A percentile compares a stretch with the other conserved stretches of the same genome.
phyloP scores from a whole-genome alignment of 2,888 invertebrate genomes.

The Xanthorhoe spadicearia region DNA sequence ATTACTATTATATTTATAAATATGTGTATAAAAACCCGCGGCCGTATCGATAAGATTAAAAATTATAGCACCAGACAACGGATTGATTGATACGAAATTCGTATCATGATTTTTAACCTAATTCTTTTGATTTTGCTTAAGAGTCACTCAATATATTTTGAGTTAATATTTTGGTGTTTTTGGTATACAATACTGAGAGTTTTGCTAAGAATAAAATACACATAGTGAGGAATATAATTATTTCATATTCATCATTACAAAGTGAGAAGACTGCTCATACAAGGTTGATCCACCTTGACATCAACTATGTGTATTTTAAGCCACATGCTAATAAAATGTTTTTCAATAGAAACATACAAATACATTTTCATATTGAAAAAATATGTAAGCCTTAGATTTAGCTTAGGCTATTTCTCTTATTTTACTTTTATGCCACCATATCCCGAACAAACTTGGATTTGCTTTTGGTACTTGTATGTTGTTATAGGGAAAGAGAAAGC shows the following conservation, averaged over 20 bases:
- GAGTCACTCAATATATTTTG: conserved; percentile 13
- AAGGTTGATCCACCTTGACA: background rate
- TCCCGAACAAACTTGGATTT: background rate
- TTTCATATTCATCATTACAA: background rate
- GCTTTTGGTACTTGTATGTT: background rate
- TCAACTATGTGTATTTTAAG: conserved; percentile 10
- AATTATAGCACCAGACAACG: conserved; percentile 42
- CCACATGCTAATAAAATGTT: background rate
- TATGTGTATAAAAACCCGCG: conserved; percentile 37
- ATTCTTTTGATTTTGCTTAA: conserved; percentile 8
- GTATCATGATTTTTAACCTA: conserved; percentile 6
- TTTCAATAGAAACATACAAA: conserved; percentile 5
- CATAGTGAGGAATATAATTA: conserved; percentile 1
- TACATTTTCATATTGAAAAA: conserved; percentile 5
- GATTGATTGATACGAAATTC: conserved; percentile 15
- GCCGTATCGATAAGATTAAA: conserved; percentile 30
- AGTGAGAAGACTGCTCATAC: background rate
- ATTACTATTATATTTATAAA: conserved; percentile 26
- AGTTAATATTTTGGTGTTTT: conserved; percentile 21
- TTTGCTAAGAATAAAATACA: conserved; percentile 23
- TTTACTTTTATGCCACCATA: conserved; percentile 5
- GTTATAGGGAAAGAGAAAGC: background rate
- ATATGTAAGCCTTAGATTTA: conserved; percentile 11
- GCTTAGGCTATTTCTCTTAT: background rate
- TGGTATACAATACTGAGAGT: conserved; percentile 37